Conservation (phyloP, 2,797 vertebrate genomes). For the Lithobates pipiens region DNA sequence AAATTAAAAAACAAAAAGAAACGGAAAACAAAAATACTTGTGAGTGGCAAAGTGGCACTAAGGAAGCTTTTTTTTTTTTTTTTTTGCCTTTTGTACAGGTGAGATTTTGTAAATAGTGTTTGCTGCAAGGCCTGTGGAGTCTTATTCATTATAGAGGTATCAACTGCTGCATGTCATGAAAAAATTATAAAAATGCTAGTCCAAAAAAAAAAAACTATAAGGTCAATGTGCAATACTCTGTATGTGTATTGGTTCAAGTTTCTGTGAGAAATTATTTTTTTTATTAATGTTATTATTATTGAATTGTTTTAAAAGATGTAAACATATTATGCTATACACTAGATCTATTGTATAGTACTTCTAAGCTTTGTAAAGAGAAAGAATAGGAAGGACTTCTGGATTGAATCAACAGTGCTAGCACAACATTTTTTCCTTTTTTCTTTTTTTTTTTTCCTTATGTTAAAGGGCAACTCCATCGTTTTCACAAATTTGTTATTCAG, state of each 20-base stretch:
- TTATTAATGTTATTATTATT: conserved; percentile 56
- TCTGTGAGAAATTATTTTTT: conserved; percentile 75
- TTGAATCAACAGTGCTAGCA: conserved; percentile 52
- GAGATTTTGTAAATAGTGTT: conserved; percentile 87
- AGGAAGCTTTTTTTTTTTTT: conserved; percentile 74
- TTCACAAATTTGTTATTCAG: neutral
- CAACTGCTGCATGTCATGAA: conserved; percentile 87
- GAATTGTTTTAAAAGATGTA: conserved; percentile 76
- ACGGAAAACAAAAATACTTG: conserved; percentile 74
- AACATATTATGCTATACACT: conserved; percentile 79
- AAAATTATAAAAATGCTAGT: conserved; percentile 84
- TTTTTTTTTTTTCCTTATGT: neutral
- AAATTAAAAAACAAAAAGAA: conserved; percentile 61
- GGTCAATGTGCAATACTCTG: conserved; percentile 91
- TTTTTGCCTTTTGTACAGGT: conserved; percentile 81
- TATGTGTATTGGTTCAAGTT: conserved; percentile 84
- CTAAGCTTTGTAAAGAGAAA: conserved; percentile 71
- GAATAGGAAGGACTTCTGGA: conserved; percentile 44
- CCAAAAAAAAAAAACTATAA: conserved; percentile 81
- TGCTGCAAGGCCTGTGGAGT: conserved; percentile 86
- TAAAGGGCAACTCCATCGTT: neutral
- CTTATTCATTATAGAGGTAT: conserved; percentile 85
- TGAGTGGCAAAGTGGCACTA: conserved; percentile 80
- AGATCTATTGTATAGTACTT: conserved; percentile 77
- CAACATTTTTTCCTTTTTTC: conserved; percentile 2